These are phyloP conservation scores for Epistrophe grossulariae DNA, from an alignment of 2,888 invertebrate species.

Conservation along the genomic window DNA sequence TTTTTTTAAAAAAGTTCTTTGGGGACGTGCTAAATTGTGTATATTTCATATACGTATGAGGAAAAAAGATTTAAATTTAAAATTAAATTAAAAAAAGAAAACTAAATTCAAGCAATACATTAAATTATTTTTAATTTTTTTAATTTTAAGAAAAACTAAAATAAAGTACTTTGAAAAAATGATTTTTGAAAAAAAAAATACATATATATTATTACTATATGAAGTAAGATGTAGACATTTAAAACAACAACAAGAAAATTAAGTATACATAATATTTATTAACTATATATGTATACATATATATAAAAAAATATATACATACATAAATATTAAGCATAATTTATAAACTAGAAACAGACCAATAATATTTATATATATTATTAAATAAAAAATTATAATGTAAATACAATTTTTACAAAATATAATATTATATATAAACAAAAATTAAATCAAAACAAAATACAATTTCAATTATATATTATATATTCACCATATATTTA, in stretches of 20 bases:
- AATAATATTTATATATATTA: constrained; percentile 75
- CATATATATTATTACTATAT: constrained; percentile 45
- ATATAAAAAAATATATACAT: constrained; percentile 54
- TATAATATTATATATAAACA: constrained; percentile 17
- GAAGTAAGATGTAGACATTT: constrained; percentile 1
- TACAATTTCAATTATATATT: constrained; percentile 71
- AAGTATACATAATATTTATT: constrained; percentile 47
- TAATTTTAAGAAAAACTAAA: constrained; percentile 32
- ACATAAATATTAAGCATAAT: constrained; percentile 66
- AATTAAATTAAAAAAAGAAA: constrained; percentile 3
- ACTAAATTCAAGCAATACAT: constrained; percentile 73
- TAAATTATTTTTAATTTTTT: constrained; percentile 59
- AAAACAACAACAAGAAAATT: background rate
- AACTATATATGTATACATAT: constrained; percentile 16
- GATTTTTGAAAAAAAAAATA: constrained; percentile 50
- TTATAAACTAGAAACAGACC: constrained; percentile 69
- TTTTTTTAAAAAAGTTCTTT: constrained; percentile 33
- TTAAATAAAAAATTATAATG: constrained; percentile 69
- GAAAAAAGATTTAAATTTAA: background rate
- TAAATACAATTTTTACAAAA: constrained; percentile 73
- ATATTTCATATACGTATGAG: constrained; percentile 73
- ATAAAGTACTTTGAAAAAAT: constrained; percentile 41
- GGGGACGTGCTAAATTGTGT: constrained; percentile 67
- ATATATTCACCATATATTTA: constrained; percentile 63
- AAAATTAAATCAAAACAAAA: constrained; percentile 51